A percentile compares a stretch with the other conserved stretches of the same genome.
phyloP scores from a whole-genome alignment of 2,888 invertebrate species.

The Acanthosepion esculentum region DNA sequence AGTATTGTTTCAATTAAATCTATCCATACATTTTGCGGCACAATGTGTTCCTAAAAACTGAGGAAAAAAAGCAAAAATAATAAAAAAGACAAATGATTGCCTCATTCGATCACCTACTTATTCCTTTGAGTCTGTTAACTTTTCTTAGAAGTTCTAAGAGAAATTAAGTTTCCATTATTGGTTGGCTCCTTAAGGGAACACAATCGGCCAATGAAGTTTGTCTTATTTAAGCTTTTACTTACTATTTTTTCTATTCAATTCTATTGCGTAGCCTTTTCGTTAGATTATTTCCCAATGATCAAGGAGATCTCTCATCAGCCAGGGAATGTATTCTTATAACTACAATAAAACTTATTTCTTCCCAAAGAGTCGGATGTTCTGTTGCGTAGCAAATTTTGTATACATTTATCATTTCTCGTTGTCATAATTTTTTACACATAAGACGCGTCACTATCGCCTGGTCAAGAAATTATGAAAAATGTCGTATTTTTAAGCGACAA shows the following conservation, averaged over 20 bases:
- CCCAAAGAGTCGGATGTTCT: no score
- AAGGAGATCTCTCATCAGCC: background rate
- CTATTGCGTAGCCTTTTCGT: no score
- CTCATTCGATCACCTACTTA: background rate
- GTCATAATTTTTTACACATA: no score
- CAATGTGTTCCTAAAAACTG: background rate
- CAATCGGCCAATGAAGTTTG: background rate
- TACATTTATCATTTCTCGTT: no score
- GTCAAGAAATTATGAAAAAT: no score
- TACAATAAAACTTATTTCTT: no score
- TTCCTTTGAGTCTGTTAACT: background rate
- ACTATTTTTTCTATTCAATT: background rate
- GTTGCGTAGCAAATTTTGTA: no score
- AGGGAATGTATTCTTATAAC: no score
- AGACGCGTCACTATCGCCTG: no score
- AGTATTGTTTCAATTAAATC: background rate
- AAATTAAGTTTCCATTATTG: background rate
- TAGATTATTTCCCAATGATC: no score
- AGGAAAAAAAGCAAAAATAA: background rate
- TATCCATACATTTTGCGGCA: background rate
- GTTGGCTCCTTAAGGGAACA: background rate
- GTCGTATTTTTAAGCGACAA: no score
- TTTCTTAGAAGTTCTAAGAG: background rate
- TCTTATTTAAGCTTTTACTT: background rate
- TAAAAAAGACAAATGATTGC: background rate